Evolutionary conservation across 2,888 invertebrate species (phyloP), one percentile per base, ranked within the genome.

Genomic region (Lissonota sp.): DNA sequence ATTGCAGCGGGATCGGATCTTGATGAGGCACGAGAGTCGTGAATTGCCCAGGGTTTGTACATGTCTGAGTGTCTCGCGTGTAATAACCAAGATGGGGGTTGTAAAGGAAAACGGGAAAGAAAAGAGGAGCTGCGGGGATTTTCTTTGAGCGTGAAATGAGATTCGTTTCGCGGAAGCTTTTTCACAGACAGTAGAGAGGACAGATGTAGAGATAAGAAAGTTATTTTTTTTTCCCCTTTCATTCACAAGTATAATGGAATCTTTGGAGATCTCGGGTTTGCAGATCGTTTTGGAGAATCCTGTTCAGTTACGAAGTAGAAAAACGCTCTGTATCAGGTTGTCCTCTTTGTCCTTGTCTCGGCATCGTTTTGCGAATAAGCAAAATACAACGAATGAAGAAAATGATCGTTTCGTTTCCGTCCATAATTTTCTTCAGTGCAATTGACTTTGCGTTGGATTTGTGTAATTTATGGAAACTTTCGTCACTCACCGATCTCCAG

Each of bases 401-500:
- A 49, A 49, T 12, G 49, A 49, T 10, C 10, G 10, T 12, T 49
- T 1, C 3, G 49, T 49, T 6, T 12, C 57, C 14, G 3, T 3
- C 26, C 26, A 26, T 26, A 1, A 26, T 26, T 26, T 26, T 26
- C 1, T 26, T 26, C 26, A 3, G 26, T 26, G 3, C 26, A 26
- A 26, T 26, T 26, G 26, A 26, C 3, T 26, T 26, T 3, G 3
- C 26, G 1, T 26, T 26, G 26, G 3, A 26, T 26, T 26, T 1
- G 3, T 2, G 3, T 26, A 26, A 26, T 26, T 26, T 26, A 26
- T 26, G 26, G 3, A 1, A 62, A 16, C n/a, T 62, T 40, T 39
- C 10, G 1, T 42, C 14, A 91, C 95, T 95, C 93, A 98, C 98
- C 97, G 91, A 98, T 97, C 95, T 97, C 97, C 89, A 98, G 94